Base-by-base conservation (phyloP, 1,140 invertebrate species). In the Notospermus geniculatus region DNA sequence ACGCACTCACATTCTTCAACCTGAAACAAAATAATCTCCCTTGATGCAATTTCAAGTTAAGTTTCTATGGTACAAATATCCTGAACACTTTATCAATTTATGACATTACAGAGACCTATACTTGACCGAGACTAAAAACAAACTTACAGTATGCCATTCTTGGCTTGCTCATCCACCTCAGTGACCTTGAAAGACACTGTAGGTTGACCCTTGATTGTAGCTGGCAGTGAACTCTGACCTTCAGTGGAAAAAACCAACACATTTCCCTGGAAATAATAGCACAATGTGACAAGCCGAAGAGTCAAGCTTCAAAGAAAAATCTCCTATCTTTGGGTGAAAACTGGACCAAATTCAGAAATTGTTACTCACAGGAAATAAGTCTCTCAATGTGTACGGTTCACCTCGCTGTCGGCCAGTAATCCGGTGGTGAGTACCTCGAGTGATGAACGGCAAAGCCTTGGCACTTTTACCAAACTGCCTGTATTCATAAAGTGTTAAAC, bases 381-480 rank as follows among this genome's bases (percentile, higher is more conserved):
- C 76, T 25, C 65, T 59, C n/a, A 80, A 56, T 11, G 67, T 67
- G 60, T 75, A 77, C 0, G 71, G 71, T 22, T 72, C 57, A 9
- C 69, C 72, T 32, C 62, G 63, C 41, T 66, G 64, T n/a, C 73
- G 62, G n/a, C 75, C 76, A 9, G 43, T 41, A n/a, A 67, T 28
- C 45, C 73, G 71, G 29, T 54, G 46, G 53, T 77, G 79, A 39
- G 67, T 62, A 15, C 75, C 76, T 60, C 76, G 53, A 22, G 56
- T 57, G 32, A 80, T 77, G 57, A 80, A 76, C 27, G 78, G 78
- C 43, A 79, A 68, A 15, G 78, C 77, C 62, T 79, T 80, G 1
- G 76, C 75, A 72, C 77, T 79, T 72, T 78, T 80, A 11, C 77
- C 76, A 73, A 79, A 79, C 65, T 79, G 71, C 55, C 71, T 72